Evolutionary conservation across 2,888 invertebrate species (phyloP), one percentile per base, ranked within the genome.

Genomic region (Ischnura elegans): DNA sequence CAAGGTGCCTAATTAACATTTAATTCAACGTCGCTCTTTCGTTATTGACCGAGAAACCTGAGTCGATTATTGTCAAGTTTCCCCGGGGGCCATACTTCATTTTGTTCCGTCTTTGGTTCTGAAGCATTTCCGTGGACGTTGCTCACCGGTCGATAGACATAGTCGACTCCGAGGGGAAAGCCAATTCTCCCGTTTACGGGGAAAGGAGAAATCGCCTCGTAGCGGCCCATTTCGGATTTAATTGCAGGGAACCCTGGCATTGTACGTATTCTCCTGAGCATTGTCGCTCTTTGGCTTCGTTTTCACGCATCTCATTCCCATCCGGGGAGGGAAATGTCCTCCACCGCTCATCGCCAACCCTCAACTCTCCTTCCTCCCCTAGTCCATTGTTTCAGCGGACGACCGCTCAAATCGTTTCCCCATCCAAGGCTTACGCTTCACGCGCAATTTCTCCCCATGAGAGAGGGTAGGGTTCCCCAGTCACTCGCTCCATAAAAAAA

Each of bases 351-450:
- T n/a, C n/a, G n/a, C n/a, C n/a, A n/a, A n/a, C n/a, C n/a, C n/a
- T n/a, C n/a, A 21, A 21, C 61, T 25, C 76, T n/a, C 76, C 36
- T 76, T 25, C 76, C 25, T 76, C 36, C 76, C 16, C 76, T 36
- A 36, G 36, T 36, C 76, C 76, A 76, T 76, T 76, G 76, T 76
- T 76, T 76, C 76, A 76, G 36, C 76, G 29, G 36, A 76, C 76
- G 36, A 76, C 76, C 76, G 76, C 36, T 76, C 76, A 76, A 76
- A 76, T 76, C 76, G 76, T n/a, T 76, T 61, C n/a, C n/a, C 61
- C 43, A n/a, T 90, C 42, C 61, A 0, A 25, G 5, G 25, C 90
- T 86, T 46, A 90, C 16, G 55, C 90, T 51, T 43, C 43, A 90
- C 90, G 66, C 90, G 45, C 45, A 61, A 90, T 42, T 61, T 55